A percentile compares a stretch with the other conserved stretches of the same genome.
Evolutionary conservation across 2,888 invertebrate genomes (phyloP).

Genomic region (Nemapogon koenigi): DNA sequence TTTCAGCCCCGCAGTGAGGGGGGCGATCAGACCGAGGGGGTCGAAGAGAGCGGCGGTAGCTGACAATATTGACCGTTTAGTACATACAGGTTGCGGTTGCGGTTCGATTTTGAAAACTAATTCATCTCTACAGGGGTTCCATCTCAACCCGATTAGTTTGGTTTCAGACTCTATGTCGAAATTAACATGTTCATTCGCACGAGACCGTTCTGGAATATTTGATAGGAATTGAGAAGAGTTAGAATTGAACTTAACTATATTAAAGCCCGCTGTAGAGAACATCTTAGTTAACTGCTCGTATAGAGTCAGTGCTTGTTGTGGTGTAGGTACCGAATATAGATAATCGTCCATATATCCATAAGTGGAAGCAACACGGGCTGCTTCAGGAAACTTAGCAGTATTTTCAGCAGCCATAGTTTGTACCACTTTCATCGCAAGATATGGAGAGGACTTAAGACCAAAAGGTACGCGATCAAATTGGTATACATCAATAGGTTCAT

Average conservation of each 20-base stretch:
- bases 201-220: slow-evolving; percentile 7
- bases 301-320: background rate
- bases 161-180: slow-evolving; percentile 1
- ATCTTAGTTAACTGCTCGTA: slow-evolving; percentile 10
- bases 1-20: slow-evolving; percentile 13
- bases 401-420: slow-evolving; percentile 12
- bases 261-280: slow-evolving; percentile 7
- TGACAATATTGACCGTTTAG: slow-evolving; percentile 17
- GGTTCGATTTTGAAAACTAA: slow-evolving; percentile 5
- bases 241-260: slow-evolving; percentile 10
- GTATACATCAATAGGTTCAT: slow-evolving; percentile 8
- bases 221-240: slow-evolving; percentile 9
- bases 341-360: slow-evolving; percentile 16
- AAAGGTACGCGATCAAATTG: slow-evolving; percentile 15
- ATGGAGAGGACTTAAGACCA: slow-evolving; percentile 14
- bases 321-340: slow-evolving; percentile 2
- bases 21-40: slow-evolving; percentile 15
- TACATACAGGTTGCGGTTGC: slow-evolving; percentile 9
- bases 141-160: slow-evolving; percentile 11
- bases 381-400: slow-evolving; percentile 4
- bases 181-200: slow-evolving; percentile 3
- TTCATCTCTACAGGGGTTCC: slow-evolving; percentile 1
- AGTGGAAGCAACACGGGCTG: background rate
- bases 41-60: slow-evolving; percentile 15
- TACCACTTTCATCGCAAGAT: slow-evolving; percentile 13